Base-by-base conservation (phyloP, 2,888 invertebrate genomes). In the Rhyacophila evoluta region DNA sequence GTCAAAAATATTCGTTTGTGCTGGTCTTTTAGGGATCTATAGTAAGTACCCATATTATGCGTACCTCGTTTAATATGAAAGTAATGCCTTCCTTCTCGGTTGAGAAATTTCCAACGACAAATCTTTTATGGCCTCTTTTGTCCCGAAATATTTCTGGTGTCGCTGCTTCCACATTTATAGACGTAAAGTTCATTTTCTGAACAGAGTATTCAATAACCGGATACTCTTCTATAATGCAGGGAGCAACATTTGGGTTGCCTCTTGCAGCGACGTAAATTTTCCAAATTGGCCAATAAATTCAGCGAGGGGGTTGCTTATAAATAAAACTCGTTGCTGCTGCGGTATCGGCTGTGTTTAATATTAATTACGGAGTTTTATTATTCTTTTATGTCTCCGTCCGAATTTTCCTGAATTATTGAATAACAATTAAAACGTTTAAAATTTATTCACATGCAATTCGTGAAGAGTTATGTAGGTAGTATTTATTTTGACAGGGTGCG, bases 81-180 rank as follows among this genome's bases (percentile, higher is more conserved):
- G 25, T 55, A 55, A 25, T 55, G 55, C 10, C 19, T 55, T 55
- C 25, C 55, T 55, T 55, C 55, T 19, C 55, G 25, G 55, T 25
- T 55, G 55, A 55, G 55, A 55, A 19, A 55, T 55, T 55, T 25
- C 55, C 10, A 55, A 55, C 55, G 55, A 55, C 55, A 55, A 55
- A 55, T 55, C 55, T 19, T 41, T 55, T 55, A 25, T 55, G 55
- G 25, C 55, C 55, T 19, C 55, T 55, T 41, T 41, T 55, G 55
- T 55, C 1, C 55, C 10, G 55, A 55, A 55, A 55, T 55, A 55
- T 55, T 55, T 55, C 19, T 55, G 55, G 25, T 55, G 55, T 19
- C 19, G 55, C 55, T 5, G 15, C 25, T 55, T 12, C 55, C 55
- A 19, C 10, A 25, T 55, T 55, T 55, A 55, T 55, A 55, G 55